A percentile compares a stretch with the other conserved stretches of the same genome.
Conservation (phyloP, 2,888 invertebrate genomes). For the Scelioninae gen. 2 region DNA sequence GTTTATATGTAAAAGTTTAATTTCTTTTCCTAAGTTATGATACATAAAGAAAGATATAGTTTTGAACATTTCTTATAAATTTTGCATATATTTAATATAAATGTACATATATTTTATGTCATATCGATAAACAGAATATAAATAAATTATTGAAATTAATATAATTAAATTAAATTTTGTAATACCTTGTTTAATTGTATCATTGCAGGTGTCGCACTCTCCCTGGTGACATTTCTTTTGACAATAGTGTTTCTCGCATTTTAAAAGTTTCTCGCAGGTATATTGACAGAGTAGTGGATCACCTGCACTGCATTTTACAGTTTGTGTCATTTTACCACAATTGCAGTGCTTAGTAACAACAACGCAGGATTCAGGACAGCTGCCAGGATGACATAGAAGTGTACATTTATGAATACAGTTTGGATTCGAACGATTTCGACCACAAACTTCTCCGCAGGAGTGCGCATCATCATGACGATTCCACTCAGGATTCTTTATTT, state of each 20-base stretch:
- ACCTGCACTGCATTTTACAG: constrained; percentile 85
- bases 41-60: too few relatives aligned
- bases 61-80: too few relatives aligned
- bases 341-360: constrained; percentile 85
- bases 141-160: too few relatives aligned
- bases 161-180: constrained; percentile 3
- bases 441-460: constrained; percentile 92
- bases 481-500: constrained; percentile 84
- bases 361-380: constrained; percentile 92
- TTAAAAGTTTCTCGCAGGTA: constrained; percentile 83
- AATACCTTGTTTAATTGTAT: constrained; percentile 81
- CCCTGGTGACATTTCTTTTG: constrained; percentile 86
- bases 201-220: constrained; percentile 83
- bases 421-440: constrained; percentile 76
- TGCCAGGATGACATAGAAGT: constrained; percentile 90
- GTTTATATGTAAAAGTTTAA: too few relatives aligned
- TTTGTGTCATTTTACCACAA: constrained; percentile 84
- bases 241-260: constrained; percentile 88
- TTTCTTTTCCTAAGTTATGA: too few relatives aligned
- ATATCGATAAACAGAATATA: too few relatives aligned
- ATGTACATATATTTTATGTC: too few relatives aligned
- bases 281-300: constrained; percentile 84
- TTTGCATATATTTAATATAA: too few relatives aligned
- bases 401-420: constrained; percentile 79
- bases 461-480: constrained; percentile 89